Evolutionary conservation across 2,797 vertebrate species (phyloP), one percentile per base, ranked within the genome.

Genomic region (Scomberomorus guttatus): DNA sequence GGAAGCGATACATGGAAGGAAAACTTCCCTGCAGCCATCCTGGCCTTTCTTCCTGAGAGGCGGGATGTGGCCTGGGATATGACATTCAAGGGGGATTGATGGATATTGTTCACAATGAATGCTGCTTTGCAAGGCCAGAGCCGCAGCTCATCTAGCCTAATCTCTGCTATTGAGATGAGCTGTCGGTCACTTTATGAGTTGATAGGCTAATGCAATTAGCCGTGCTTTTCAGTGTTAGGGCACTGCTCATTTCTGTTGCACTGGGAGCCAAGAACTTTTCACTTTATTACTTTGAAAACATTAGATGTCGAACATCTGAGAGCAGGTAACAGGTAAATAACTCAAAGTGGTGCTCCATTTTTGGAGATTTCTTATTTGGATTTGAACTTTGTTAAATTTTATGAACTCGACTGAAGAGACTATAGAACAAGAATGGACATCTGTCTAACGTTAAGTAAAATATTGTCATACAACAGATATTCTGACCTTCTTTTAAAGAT

Each of bases 81-180:
- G 79, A 82, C 77, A 68, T 61, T 68, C 39, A 74, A 56, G 22
- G 34, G 11, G 48, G 39, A 84, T 24, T 81, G 83, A 88, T 77
- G 83, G 85, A 84, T 86, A 89, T 86, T 84, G 72, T 87, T 78
- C 72, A 17, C 46, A 84, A 90, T 24, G 58, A 91, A 77, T 17
- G 64, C 51, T 8, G 58, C 29, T 65, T 62, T 44, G 52, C 75
- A 8, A 75, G 75, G 61, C 77, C 39, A 18, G 48, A 22, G 56
- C 44, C 42, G 37, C 32, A 24, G 60, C 71, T 72, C 59, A 48
- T 72, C 72, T 42, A 8, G 34, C 11, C 61, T 79, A 54, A 76
- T 80, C 74, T 70, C 42, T 24, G 64, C 62, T 48, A 50, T 48
- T 55, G 72, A 77, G 56, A 78, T 29, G 69, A 75, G 79, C 63